phyloP scores from a whole-genome alignment of 2,888 invertebrate species.

The Parochlus steinenii region DNA sequence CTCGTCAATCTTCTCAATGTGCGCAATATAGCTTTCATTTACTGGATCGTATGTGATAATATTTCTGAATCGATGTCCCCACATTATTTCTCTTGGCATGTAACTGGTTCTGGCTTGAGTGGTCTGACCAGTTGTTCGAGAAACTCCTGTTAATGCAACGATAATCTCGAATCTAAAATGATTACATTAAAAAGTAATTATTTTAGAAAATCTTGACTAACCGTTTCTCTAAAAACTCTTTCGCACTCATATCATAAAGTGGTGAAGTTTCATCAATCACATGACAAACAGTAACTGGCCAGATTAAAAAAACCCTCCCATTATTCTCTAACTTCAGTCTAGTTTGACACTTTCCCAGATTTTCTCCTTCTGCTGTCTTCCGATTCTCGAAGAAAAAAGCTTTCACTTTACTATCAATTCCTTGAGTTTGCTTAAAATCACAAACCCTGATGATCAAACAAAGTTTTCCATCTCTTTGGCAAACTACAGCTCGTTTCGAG shows the following conservation, averaged over 20 bases:
- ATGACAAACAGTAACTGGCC: slow-evolving; percentile 80
- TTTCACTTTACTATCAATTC: slow-evolving; percentile 74
- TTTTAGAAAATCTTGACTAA: slow-evolving; percentile 21
- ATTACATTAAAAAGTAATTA: slow-evolving; percentile 19
- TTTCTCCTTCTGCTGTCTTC: slow-evolving; percentile 4
- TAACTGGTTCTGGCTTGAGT: slow-evolving; percentile 63
- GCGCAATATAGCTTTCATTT: slow-evolving; percentile 38
- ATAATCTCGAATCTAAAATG: slow-evolving; percentile 56
- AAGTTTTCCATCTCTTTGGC: slow-evolving; percentile 65
- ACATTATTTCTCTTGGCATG: slow-evolving; percentile 60
- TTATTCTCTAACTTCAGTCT: slow-evolving; percentile 42
- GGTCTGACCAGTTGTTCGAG: slow-evolving; percentile 56
- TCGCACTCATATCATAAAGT: slow-evolving; percentile 58
- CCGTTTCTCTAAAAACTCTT: slow-evolving; percentile 51
- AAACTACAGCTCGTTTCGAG: slow-evolving; percentile 57
- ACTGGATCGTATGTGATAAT: slow-evolving; percentile 39
- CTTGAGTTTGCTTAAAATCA: slow-evolving; percentile 78
- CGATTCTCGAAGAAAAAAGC: slow-evolving; percentile 28
- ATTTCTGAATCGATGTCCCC: slow-evolving; percentile 67
- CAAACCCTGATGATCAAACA: slow-evolving; percentile 79
- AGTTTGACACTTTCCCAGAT: slow-evolving; percentile 5
- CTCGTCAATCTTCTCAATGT: slow-evolving; percentile 26
- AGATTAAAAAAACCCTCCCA: slow-evolving; percentile 55
- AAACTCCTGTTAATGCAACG: slow-evolving; percentile 64
- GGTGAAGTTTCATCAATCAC: slow-evolving; percentile 62